Percentiles rank a stretch among this genome's conserved stretches.
Conservation (phyloP, 2,797 vertebrate species). For the Ispidina lecontei region DNA sequence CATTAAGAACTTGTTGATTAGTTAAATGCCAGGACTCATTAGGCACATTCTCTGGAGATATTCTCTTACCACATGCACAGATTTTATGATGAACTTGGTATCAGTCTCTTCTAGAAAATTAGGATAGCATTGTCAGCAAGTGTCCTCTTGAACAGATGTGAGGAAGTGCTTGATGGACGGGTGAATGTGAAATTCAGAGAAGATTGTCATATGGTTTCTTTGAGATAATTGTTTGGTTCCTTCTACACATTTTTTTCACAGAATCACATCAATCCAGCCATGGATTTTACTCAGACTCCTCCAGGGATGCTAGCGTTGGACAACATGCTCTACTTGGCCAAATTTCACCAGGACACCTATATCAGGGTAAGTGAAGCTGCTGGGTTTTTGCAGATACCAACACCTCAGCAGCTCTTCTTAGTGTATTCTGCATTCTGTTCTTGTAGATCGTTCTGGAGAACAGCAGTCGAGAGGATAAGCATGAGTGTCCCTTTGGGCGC, state of each 20-base stretch:
- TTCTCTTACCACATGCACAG: neutral
- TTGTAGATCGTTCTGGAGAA: conserved; percentile 88
- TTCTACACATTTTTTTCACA: conserved; percentile 60
- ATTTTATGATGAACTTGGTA: neutral
- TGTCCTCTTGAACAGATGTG: neutral
- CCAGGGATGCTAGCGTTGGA: conserved; percentile 97
- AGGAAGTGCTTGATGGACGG: neutral
- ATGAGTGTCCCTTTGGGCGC: conserved; percentile 96
- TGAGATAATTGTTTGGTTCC: neutral
- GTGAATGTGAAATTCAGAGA: neutral
- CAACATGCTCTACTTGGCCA: conserved; percentile 98
- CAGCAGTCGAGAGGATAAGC: conserved; percentile 96
- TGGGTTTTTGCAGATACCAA: neutral
- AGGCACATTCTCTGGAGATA: neutral
- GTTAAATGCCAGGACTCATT: neutral
- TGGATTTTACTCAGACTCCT: conserved; percentile 98
- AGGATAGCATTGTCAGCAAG: neutral
- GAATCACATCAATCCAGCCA: conserved; percentile 96
- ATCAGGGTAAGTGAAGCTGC: conserved; percentile 85
- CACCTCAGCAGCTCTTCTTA: neutral
- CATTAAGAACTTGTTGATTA: neutral
- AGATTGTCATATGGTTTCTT: neutral
- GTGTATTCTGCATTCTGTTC: neutral
- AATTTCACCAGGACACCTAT: conserved; percentile 95
- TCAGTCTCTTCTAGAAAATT: neutral